Conservation (phyloP, 1,140 invertebrate species). For the Penaeus japonicus region DNA sequence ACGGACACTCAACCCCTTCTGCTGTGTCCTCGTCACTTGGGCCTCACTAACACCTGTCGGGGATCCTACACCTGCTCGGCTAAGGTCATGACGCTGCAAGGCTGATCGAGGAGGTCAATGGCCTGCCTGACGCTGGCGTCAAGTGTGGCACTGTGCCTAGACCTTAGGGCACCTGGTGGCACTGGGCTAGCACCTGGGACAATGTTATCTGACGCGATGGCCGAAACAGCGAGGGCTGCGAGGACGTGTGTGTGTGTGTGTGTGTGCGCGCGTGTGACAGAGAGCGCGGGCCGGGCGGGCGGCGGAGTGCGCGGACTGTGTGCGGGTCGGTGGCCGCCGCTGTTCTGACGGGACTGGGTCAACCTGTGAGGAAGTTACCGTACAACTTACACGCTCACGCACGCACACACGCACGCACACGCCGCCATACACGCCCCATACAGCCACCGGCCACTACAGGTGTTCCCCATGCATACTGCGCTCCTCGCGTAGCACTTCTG, state of each 20-base stretch:
- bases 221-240: too few species aligned
- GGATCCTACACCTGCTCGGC: constrained; percentile 1
- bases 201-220: too few species aligned
- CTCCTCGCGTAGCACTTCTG: background rate
- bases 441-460: background rate
- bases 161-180: background rate
- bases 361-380: constrained; percentile 48
- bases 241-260: too few species aligned
- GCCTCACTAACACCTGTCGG: too few species aligned
- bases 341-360: constrained; percentile 45
- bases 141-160: background rate
- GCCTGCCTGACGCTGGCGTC: background rate
- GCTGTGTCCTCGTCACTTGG: background rate
- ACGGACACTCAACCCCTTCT: background rate
- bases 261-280: background rate
- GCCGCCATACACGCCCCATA: background rate
- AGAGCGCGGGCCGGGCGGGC: constrained; percentile 20
- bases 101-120: constrained; percentile 30
- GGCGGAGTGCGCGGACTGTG: constrained; percentile 38
- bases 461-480: background rate
- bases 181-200: too few species aligned
- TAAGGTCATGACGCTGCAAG: constrained; percentile 26
- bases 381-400: constrained; percentile 21
- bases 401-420: background rate
- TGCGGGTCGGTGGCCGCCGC: constrained; percentile 45